Base-by-base conservation (phyloP, 2,888 invertebrate genomes). In the Acronicta aceris region DNA sequence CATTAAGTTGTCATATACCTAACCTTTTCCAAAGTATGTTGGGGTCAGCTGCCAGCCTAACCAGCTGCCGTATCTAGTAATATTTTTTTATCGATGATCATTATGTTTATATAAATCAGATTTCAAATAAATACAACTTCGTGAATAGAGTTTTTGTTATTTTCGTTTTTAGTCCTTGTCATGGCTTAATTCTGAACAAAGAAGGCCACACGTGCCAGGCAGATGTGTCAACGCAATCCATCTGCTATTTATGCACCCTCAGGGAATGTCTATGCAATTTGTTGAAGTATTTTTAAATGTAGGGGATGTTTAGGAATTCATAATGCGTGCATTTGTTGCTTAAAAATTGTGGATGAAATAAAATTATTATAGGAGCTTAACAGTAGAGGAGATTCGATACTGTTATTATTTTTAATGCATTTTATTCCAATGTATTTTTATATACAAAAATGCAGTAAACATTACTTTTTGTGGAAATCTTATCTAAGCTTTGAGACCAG, bases 201-300 rank as follows among this genome's bases (percentile, higher is more conserved):
- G 38, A 72, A 59, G 61, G 33, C 46, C 57, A 46, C 75, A 91
- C 92, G 93, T 91, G 93, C 84, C 84, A 42, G 65, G 88, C 93
- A 93, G 93, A 92, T 93, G 93, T 84, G 77, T 70, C 66, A 71
- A 58, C 59, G 65, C 58, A 73, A 72, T 66, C 74, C 88, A 87
- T 89, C 88, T 89, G 89, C 85, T 65, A 62, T 61, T 63, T 56
- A 46, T 59, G 43, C 56, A 72, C 66, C 76, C 76, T 63, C 21
- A 51, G 53, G 48, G 53, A 68, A 70, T 61, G 59, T 56, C 33
- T 48, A 51, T 63, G 52, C 54, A 71, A 71, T 77, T 74, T 58
- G 43, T 43, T 71, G 50, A 58, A 71, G 60, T 62, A 51, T 62
- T 60, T 62, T 42, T 16, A 57, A 70, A 56, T 48, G 57, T 36